Base-by-base conservation (phyloP, 2,888 invertebrate species). In the Dusona sp. region DNA sequence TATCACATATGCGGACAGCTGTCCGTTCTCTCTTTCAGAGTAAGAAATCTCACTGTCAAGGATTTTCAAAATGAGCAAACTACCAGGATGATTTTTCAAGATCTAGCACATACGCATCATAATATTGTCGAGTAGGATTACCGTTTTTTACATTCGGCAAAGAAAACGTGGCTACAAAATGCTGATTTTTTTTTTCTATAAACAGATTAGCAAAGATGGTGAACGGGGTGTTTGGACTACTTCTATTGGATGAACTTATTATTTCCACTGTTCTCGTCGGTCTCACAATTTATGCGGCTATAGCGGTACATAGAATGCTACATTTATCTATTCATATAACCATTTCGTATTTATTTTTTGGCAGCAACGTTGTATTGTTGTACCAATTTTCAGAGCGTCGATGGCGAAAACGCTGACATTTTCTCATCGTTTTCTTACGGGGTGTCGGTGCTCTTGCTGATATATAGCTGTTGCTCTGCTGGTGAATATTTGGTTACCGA, bases 401-500 rank as follows among this genome's bases (percentile, higher is more conserved):
- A 79, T 54, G 25, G 36, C 9, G 65, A 51, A 29, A 79, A 84
- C 13, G 38, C 65, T 19, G 54, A 74, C 0, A 57, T 85, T 36
- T 19, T 87, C 16, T 79, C 84, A 65, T 83, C 82, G 42, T 48
- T 83, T 11, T 38, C 72, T 16, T 87, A 87, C 70, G 85, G 70
- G 4, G 48, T 61, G 19, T 85, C 87, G 25, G 75, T 87, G 29
- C 67, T 87, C 0, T 38, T 87, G 51, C 78, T 88, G 77, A 77
- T 90, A 3, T 90, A 82, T 33, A 88, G 86, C n/a, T 88, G 88
- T 29, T 90, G 90, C 70, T 72, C 88, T 36, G 81, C 88, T 45
- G 90, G 90, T 8, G 88, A 90, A 33, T 87, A 79, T 73, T 79
- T 90, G n/a, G 84, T 85, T 42, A 74, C 57, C 54, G 87, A 90